Conservation (phyloP, 53 echinoderm and acorn worm genomes). For the Mesocentrotus franciscanus region DNA sequence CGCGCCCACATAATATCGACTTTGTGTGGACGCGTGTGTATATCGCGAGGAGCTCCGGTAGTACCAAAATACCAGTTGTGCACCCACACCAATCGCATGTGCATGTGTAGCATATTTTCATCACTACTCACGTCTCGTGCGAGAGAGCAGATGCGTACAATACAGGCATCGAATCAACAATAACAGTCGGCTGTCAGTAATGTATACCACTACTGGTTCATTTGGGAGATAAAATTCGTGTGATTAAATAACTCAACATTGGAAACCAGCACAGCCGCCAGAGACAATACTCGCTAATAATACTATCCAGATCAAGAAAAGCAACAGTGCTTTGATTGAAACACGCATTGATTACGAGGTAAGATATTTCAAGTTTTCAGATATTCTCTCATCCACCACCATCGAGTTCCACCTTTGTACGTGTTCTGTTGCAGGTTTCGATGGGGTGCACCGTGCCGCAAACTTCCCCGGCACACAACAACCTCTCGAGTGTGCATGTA, state of each 20-base stretch:
- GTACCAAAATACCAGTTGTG: not conserved
- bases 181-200: not conserved
- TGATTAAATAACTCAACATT: not conserved
- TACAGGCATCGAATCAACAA: not conserved
- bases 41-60: not conserved
- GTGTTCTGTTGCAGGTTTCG: not conserved
- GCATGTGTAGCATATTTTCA: slow-evolving; percentile 50
- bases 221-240: not conserved
- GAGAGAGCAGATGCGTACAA: not conserved
- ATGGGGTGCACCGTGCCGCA: not conserved
- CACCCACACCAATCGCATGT: slow-evolving; percentile 22
- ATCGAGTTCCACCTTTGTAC: not conserved
- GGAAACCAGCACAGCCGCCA: not conserved
- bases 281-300: not conserved
- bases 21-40: not conserved
- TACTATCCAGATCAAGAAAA: not conserved
- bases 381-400: not conserved
- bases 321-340: not conserved
- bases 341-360: slow-evolving; percentile 12
- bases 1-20: slow-evolving; percentile 52
- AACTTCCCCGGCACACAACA: not conserved
- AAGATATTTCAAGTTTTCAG: slow-evolving; percentile 38
- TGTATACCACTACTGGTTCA: not conserved
- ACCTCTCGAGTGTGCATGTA: not conserved
- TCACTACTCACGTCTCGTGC: slow-evolving; percentile 31